Percentiles rank a stretch among this genome's conserved stretches.
Evolutionary conservation across 2,888 invertebrate genomes (phyloP).

Genomic region (Agrotis exclamationis): DNA sequence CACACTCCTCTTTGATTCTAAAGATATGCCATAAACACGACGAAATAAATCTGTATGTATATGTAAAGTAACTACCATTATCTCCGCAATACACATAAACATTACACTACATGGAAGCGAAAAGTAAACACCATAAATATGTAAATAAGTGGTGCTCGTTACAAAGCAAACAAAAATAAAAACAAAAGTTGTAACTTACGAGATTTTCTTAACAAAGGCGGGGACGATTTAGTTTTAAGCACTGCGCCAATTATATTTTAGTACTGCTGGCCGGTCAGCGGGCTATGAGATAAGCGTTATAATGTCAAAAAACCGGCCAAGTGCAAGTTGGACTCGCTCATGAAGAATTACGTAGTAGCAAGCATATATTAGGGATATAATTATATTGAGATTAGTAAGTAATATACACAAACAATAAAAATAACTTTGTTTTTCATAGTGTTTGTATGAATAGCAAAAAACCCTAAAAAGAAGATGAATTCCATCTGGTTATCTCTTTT

Average conservation of each 20-base stretch:
- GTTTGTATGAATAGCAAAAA: no score
- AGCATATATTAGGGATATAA: no score
- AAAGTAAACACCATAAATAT: conserved; percentile 42
- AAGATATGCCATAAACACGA: background rate
- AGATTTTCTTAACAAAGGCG: conserved; percentile 64
- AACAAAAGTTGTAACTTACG: conserved; percentile 45
- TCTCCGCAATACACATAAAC: conserved; percentile 5
- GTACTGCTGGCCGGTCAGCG: conserved; percentile 31
- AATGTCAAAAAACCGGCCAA: no score
- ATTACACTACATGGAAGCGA: conserved; percentile 21
- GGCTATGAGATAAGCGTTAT: conserved; percentile 40
- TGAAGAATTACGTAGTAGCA: no score
- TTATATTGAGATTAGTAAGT: no score
- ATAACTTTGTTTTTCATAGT: no score
- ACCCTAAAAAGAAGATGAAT: background rate
- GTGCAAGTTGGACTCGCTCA: no score
- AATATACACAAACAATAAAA: no score
- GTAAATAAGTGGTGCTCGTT: conserved; percentile 49
- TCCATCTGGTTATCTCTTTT: background rate
- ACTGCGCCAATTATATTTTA: conserved; percentile 65
- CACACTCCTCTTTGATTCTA: background rate
- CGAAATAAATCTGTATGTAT: background rate
- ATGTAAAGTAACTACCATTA: background rate
- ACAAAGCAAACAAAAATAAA: conserved; percentile 58
- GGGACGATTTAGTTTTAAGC: conserved; percentile 62